These are phyloP conservation scores for Phorcus lineatus DNA, from an alignment of 2,888 invertebrate species.

Conservation along the genomic window DNA sequence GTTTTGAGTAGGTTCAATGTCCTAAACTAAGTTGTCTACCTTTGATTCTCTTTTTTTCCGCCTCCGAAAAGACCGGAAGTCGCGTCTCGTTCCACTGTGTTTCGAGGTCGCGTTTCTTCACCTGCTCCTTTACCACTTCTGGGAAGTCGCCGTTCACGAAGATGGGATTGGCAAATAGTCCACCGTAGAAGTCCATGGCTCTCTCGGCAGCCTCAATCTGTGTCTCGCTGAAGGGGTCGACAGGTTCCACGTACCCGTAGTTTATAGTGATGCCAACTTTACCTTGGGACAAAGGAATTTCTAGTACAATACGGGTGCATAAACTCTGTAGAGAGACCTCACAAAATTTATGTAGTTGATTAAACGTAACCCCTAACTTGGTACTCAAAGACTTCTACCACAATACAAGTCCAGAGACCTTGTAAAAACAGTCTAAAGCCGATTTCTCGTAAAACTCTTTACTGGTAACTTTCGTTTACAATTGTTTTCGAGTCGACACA, in stretches of 20 bases:
- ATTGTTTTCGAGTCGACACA: too few species aligned
- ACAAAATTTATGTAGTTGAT: too few species aligned
- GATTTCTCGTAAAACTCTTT: too few species aligned
- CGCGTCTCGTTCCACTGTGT: conserved; percentile 57
- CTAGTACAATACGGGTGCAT: too few species aligned
- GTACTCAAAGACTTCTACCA: too few species aligned
- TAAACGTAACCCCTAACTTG: too few species aligned
- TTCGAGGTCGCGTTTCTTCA: conserved; percentile 53
- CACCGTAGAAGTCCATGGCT: conserved; percentile 58
- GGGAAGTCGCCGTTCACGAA: conserved; percentile 77
- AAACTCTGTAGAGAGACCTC: too few species aligned
- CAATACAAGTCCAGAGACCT: too few species aligned
- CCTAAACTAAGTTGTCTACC: conserved; percentile 47
- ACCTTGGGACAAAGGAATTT: background rate
- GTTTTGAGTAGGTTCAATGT: too few species aligned
- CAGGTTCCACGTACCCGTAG: conserved; percentile 59
- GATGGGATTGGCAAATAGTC: conserved; percentile 71
- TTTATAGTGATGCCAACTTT: conserved; percentile 35
- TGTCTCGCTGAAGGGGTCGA: conserved; percentile 50
- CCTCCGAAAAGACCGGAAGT: conserved; percentile 68
- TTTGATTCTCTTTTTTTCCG: conserved; percentile 65
- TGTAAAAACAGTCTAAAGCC: too few species aligned
- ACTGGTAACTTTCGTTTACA: too few species aligned
- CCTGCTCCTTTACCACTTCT: conserved; percentile 51
- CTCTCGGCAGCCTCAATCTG: conserved; percentile 62